Evolutionary conservation across 2,113 vertebrate species (phyloP), one percentile per base, ranked within the genome.

Genomic region (Grantiella picta): DNA sequence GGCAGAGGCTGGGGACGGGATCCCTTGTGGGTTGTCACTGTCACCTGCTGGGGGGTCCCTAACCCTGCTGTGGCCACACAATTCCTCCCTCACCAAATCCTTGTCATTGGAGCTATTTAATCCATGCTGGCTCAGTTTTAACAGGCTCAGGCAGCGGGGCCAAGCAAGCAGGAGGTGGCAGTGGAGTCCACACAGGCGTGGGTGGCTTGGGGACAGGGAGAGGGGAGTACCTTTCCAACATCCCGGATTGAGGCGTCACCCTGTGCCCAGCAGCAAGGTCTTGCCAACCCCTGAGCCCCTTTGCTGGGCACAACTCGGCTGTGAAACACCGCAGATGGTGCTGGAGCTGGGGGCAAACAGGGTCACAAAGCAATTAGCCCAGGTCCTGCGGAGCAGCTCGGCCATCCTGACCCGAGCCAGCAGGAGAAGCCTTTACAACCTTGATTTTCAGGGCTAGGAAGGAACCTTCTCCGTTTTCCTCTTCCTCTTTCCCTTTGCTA

Each of bases 161-260:
- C 25, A 27, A 66, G 70, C 52, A 27, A 66, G 65, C 4, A 1
- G 64, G 44, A 50, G 44, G 1, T 13, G 63, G 35, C 72, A 69
- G 68, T 68, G 31, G 33, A 60, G 14, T 3, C 53, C 8, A 2
- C 24, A 2, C 0, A 3, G 44, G 15, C 0, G 0, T 24, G 83
- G 27, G 49, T 54, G 61, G 66, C 35, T 47, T 5, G 5, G 56
- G 44, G 53, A 50, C 0, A 11, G 7, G 15, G 33, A 79, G 18
- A 59, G 33, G 53, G 61, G 44, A 68, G 18, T 50, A 45, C 60
- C 36, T 73, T 82, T 57, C n/a, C 47, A 63, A 33, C 44, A 31
- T 35, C 40, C 54, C 0, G 0, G 16, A 27, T 5, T 1, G 2
- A 19, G 42, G 38, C 22, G 25, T 86, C 59, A 50, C 47, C 57